Percentiles rank a stretch among this genome's conserved stretches.
These are phyloP conservation scores for Chitala chitala DNA, from an alignment of 2,113 vertebrate genomes.

Conservation along the genomic window DNA sequence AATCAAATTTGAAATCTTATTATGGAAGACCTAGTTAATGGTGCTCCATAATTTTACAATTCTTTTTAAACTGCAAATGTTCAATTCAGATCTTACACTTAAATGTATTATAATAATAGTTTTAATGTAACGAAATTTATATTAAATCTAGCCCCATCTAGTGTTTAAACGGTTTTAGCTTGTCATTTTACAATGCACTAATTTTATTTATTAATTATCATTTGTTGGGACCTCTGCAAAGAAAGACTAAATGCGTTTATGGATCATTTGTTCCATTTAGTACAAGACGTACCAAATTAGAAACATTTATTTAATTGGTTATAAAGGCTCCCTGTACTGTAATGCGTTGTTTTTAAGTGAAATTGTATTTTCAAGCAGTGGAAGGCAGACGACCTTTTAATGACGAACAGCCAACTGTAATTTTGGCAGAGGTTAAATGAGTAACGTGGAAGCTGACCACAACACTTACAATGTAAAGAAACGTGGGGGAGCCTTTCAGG, in stretches of 20 bases:
- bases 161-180: neutral
- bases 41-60: too few species aligned
- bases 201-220: neutral
- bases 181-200: neutral
- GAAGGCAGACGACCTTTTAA: neutral
- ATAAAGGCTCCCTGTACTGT: too few species aligned
- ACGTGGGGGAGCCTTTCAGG: neutral
- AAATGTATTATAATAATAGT: neutral
- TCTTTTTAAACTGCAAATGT: too few species aligned
- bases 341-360: neutral
- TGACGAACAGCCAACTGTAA: neutral
- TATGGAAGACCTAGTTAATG: too few species aligned
- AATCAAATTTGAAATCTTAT: too few species aligned
- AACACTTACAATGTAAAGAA: conserved; percentile 1
- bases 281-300: too few species aligned
- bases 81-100: neutral
- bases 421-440: neutral
- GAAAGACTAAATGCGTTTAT: too few species aligned
- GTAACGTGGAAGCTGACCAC: conserved; percentile 2
- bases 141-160: conserved; percentile 5
- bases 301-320: too few species aligned
- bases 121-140: neutral
- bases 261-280: too few species aligned
- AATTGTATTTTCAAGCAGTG: too few species aligned
- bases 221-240: too few species aligned